These are phyloP conservation scores for Chlamydotis undulata DNA, from an alignment of 2,113 vertebrate genomes.

Conservation along the genomic window DNA sequence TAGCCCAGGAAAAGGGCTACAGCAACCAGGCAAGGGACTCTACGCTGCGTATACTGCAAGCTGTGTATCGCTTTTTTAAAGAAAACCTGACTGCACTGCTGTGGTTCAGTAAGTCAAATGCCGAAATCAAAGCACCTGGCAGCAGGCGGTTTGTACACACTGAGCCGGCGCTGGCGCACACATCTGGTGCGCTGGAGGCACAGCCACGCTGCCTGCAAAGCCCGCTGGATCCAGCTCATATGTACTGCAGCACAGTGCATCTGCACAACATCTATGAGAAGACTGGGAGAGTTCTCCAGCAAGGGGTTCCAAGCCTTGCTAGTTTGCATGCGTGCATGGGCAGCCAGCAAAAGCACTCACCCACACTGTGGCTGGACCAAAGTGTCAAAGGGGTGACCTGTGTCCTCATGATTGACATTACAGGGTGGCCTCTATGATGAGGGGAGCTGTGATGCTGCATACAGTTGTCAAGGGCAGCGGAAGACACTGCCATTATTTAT, in stretches of 20 bases:
- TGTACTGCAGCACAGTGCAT: neutral
- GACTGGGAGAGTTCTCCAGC: neutral
- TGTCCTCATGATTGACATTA: neutral
- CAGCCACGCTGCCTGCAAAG: neutral
- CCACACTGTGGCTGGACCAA: accelerated
- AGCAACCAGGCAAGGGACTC: neutral
- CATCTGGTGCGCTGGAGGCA: neutral
- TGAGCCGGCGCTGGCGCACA: neutral
- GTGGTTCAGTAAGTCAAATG: neutral
- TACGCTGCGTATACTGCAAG: neutral
- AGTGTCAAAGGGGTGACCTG: neutral
- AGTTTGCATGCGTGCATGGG: neutral
- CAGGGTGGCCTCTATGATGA: neutral
- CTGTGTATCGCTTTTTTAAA: neutral
- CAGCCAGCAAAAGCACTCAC: neutral
- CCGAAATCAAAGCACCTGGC: neutral
- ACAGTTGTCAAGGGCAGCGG: neutral
- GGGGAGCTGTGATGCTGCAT: neutral
- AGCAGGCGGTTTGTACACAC: neutral
- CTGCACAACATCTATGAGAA: neutral
- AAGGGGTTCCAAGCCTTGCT: neutral
- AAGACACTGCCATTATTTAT: neutral
- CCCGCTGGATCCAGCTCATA: neutral
- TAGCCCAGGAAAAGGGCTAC: neutral
- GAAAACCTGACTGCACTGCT: neutral